Evolutionary conservation across 1,140 invertebrate species (phyloP), one percentile per base, ranked within the genome.

Genomic region (Parasteatoda tepidariorum): DNA sequence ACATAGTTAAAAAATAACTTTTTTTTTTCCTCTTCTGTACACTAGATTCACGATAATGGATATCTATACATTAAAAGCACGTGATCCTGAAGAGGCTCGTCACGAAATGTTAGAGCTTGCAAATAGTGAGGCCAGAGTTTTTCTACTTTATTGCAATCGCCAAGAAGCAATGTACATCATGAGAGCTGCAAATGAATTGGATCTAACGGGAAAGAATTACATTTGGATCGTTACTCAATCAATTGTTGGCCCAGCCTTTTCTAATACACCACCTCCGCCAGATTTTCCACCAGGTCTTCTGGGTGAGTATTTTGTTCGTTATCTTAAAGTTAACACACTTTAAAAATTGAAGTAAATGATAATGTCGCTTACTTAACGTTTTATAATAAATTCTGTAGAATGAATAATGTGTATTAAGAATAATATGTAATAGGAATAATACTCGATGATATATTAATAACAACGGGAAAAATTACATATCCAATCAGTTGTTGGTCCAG

Each of bases 141-240:
- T 98, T 92, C 90, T 99, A 4, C 91, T 99, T 13, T 98, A 98
- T 89, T 95, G 94, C 62, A 97, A 94, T 24, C 92, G 94, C 75
- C 93, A 94, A 86, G 96, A 97, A 88, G 96, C 96, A 0, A 92
- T 93, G 31, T 92, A 93, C 76, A 98, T 99, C 38, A 90, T 99
- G 59, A 92, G 92, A 2, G 92, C 92, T 9, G 96, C 97, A 3
- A 91, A 92, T 78, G 92, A 95, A 85, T 91, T 96, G 85, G 95
- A 96, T 85, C 92, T 98, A 62, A 97, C 96, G 0, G 96, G 95
- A 4, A 94, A 96, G 88, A 97, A 98, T 88, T 98, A 97, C 88
- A 95, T 98, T 7, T 98, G 97, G 97, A 95, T 99, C 62, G 95
- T 97, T 0, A 97, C 96, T n/a, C 95, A 98, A 88, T 96, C 95